Evolutionary conservation across 1,140 invertebrate species (phyloP).

Genomic region (Pomacea maculata): DNA sequence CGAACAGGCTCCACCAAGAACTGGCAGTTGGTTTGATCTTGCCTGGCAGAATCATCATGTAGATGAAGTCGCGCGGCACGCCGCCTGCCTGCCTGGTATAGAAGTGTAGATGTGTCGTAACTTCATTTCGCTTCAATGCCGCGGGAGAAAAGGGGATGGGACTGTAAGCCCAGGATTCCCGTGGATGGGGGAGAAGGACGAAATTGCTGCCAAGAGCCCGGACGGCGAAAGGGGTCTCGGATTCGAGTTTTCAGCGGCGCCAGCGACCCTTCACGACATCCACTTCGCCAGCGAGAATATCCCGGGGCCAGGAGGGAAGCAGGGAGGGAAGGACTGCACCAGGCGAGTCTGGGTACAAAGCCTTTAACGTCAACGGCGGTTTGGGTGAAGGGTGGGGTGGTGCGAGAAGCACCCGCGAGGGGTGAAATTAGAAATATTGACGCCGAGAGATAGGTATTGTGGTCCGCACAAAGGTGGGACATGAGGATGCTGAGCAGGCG

Average conservation of each 20-base stretch:
- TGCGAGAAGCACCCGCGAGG: background rate
- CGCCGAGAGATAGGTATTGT: conserved; percentile 6
- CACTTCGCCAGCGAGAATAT: background rate
- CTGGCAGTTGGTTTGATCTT: no score
- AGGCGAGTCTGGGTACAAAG: background rate
- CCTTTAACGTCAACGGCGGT: no score
- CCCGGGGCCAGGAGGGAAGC: background rate
- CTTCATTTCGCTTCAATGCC: background rate
- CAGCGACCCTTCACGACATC: background rate
- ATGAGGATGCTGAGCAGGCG: background rate
- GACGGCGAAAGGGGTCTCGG: background rate
- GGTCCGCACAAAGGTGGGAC: background rate
- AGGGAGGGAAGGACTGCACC: background rate
- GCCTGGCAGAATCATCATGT: background rate
- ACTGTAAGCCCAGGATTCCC: background rate
- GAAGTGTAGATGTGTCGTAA: conserved; percentile 5
- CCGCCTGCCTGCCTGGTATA: background rate
- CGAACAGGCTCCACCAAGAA: no score
- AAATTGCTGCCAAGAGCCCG: background rate
- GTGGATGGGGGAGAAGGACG: no score
- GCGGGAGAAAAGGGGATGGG: background rate
- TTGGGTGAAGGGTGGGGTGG: no score
- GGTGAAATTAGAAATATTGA: conserved; percentile 6
- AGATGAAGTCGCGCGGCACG: background rate
- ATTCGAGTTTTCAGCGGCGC: background rate